phyloP scores from a whole-genome alignment of 2,888 invertebrate species.

The Fragum fragum region DNA sequence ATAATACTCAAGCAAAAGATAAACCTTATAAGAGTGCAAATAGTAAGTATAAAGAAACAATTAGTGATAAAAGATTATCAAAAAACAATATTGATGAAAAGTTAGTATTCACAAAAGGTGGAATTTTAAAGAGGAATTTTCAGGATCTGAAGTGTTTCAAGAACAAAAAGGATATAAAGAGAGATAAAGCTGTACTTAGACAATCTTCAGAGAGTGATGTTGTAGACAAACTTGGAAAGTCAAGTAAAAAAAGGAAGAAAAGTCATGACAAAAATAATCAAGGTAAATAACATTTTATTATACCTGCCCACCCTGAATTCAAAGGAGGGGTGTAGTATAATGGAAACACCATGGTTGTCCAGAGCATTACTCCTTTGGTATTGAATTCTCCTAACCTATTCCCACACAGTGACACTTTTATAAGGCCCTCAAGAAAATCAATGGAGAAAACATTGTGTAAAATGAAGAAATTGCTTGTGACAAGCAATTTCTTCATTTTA shows the following conservation, averaged over 20 bases:
- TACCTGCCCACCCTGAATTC: too few species aligned
- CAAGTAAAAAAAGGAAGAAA: constrained; percentile 10
- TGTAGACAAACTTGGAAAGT: background rate
- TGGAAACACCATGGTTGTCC: too few species aligned
- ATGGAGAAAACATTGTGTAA: too few species aligned
- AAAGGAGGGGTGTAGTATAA: too few species aligned
- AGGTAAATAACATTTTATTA: too few species aligned
- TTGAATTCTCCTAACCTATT: too few species aligned
- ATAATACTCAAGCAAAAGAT: background rate
- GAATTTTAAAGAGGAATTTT: background rate
- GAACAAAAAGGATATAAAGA: background rate
- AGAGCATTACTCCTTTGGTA: too few species aligned
- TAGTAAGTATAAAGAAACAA: background rate
- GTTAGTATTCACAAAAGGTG: background rate
- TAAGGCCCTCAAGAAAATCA: too few species aligned
- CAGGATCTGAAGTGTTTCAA: background rate
- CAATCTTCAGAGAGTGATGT: background rate
- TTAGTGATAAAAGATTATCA: background rate
- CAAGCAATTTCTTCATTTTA: too few species aligned
- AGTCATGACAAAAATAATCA: background rate
- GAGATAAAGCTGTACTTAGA: background rate
- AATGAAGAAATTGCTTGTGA: too few species aligned
- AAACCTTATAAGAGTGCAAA: background rate
- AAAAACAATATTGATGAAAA: background rate
- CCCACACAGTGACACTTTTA: too few species aligned